A percentile compares a stretch with the other conserved stretches of the same genome.
Conservation (phyloP, 2,888 invertebrate genomes). For the Apamea monoglypha region DNA sequence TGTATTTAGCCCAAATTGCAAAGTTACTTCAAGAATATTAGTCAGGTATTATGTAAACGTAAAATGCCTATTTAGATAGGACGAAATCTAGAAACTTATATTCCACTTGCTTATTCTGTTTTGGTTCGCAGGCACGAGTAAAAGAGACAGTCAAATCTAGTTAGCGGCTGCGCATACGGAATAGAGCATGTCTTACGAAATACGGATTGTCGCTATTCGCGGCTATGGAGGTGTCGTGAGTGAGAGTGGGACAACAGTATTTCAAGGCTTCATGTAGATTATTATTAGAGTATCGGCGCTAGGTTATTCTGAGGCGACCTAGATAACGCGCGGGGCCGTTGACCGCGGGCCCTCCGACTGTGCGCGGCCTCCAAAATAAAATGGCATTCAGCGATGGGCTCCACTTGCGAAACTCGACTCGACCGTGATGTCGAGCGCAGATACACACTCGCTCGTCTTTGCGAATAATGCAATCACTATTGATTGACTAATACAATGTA, state of each 20-base stretch:
- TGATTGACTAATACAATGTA: constrained; percentile 69
- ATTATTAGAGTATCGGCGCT: constrained; percentile 90
- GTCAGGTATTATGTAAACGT: constrained; percentile 73
- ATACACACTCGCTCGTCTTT: constrained; percentile 79
- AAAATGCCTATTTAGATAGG: constrained; percentile 65
- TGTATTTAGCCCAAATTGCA: constrained; percentile 4
- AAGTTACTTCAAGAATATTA: constrained; percentile 20
- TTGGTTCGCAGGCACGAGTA: constrained; percentile 74
- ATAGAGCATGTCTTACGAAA: constrained; percentile 81
- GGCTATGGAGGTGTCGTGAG: constrained; percentile 77
- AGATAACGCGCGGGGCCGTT: constrained; percentile 89
- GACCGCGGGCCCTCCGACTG: constrained; percentile 89
- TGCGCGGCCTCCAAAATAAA: constrained; percentile 90
- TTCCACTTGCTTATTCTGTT: constrained; percentile 73
- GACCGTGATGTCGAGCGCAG: constrained; percentile 83
- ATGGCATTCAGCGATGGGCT: constrained; percentile 90
- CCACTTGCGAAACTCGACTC: constrained; percentile 88
- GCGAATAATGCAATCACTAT: constrained; percentile 80
- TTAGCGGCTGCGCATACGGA: constrained; percentile 76
- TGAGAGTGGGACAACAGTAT: constrained; percentile 85
- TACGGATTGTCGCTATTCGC: constrained; percentile 79
- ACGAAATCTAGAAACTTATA: constrained; percentile 75
- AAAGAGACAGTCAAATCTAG: constrained; percentile 83
- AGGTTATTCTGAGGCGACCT: constrained; percentile 90
- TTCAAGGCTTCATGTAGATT: constrained; percentile 86